Evolutionary conservation across 2,797 vertebrate species (phyloP).

Genomic region (Enteromius radiatus): DNA sequence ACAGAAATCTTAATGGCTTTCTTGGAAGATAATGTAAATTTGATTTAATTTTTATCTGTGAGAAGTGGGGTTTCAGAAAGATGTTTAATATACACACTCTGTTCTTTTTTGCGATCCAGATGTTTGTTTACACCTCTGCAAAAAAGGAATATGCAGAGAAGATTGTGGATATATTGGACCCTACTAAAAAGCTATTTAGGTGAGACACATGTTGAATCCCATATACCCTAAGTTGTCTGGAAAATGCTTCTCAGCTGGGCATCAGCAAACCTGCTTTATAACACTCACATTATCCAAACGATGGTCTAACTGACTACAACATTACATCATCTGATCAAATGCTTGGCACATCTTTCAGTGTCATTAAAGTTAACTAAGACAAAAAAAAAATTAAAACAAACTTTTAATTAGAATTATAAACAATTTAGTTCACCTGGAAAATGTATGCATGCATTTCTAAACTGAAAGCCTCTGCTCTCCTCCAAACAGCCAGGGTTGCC

Average conservation of each 20-base stretch:
- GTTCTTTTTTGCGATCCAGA: conserved; percentile 71
- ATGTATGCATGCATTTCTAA: no score
- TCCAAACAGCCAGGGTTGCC: not conserved
- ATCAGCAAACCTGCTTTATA: not conserved
- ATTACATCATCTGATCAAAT: not conserved
- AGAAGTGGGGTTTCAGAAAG: not conserved
- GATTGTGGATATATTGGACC: conserved; percentile 84
- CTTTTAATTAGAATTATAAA: no score
- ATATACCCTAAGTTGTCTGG: not conserved
- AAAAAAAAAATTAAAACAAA: no score
- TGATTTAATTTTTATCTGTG: not conserved
- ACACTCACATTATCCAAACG: not conserved
- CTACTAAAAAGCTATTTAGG: conserved; percentile 84
- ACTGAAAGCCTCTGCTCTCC: not conserved
- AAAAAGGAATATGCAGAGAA: conserved; percentile 86
- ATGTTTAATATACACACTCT: not conserved
- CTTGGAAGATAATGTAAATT: not conserved
- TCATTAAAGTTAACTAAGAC: no score
- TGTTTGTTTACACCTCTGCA: conserved; percentile 86
- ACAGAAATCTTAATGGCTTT: not conserved
- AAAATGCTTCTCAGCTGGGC: not conserved
- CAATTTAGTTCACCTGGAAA: no score
- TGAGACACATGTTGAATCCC: conserved; percentile 53
- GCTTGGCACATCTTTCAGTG: not conserved
- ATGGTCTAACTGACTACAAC: not conserved